phyloP scores from a whole-genome alignment of 1,140 invertebrate species.

The Octopus bimaculoides region DNA sequence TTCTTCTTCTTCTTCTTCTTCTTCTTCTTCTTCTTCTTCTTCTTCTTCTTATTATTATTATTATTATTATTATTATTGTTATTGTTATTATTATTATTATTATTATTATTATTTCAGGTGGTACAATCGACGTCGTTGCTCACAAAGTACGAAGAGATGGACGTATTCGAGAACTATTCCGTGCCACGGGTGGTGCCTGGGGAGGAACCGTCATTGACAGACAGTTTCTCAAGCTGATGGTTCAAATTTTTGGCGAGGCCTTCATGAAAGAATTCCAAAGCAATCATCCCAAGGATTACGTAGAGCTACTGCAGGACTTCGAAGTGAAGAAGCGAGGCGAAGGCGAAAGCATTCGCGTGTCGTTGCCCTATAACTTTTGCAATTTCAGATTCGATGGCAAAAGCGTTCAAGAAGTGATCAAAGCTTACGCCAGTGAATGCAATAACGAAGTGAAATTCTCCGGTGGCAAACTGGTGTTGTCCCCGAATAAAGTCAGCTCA shows the following conservation, averaged over 20 bases:
- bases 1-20: too few species aligned
- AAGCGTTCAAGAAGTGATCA: conserved; percentile 45
- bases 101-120: conserved; percentile 30
- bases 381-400: conserved; percentile 45
- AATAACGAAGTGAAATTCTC: conserved; percentile 45
- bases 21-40: too few species aligned
- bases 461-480: conserved; percentile 47
- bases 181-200: conserved; percentile 52
- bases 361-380: conserved; percentile 50
- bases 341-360: conserved; percentile 47
- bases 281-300: conserved; percentile 47
- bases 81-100: too few species aligned
- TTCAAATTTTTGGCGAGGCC: conserved; percentile 44
- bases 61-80: too few species aligned
- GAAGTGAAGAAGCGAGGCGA: conserved; percentile 54
- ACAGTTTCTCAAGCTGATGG: conserved; percentile 43
- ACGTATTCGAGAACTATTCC: conserved; percentile 44
- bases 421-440: conserved; percentile 32
- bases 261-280: conserved; percentile 43
- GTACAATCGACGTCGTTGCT: conserved; percentile 51
- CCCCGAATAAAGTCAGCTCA: conserved; percentile 37
- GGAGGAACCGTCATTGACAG: conserved; percentile 50
- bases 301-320: conserved; percentile 52
- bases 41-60: too few species aligned
- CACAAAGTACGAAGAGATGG: conserved; percentile 51